Base-by-base conservation (phyloP, 1,140 invertebrate species). In the Metopolophium dirhodum region DNA sequence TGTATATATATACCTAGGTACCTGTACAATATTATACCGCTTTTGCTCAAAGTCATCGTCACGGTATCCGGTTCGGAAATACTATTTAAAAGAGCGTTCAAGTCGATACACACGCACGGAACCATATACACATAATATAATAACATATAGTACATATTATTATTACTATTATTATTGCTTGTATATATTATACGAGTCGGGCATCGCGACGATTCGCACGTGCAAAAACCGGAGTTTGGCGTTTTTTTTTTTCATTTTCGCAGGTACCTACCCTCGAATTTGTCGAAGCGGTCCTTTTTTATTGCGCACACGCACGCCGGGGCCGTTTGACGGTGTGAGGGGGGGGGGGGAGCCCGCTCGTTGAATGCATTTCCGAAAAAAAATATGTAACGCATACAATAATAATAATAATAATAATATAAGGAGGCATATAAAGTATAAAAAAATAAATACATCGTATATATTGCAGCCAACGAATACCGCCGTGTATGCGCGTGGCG, bases 401-500 rank as follows among this genome's bases (percentile, higher is more conserved):
- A 88, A 77, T 68, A 68, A 68, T 61, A 61, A 57, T 54, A 54
- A 54, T 61, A 61, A 61, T 68, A 68, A 68, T 68, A 45, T 45
- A 47, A 91, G 35, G n/a, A 77, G 26, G 41, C 54, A 91, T 91
- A 51, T 51, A 7, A 49, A 87, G 45, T 45, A 49, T 49, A 77
- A 91, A 91, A 91, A 91, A 68, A 90, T 47, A 90, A 57, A 91
- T 45, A 68, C 45, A 77, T 41, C 61, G 90, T 68, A 91, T 35
- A 77, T 91, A 47, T 18, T 61, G 26, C 61, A 90, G 37, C 47
- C 47, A 30, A 47, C 90, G 90, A 82, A 91, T 77, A 47, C 89
- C 51, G 49, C 54, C 7, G 54, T 18, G 14, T 89, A 20, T 54
- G 47, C 20, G 51, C 51, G 22, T 90, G 61, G 26, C 9, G 30